Percentiles rank a stretch among this genome's conserved stretches.
Evolutionary conservation across 1,140 invertebrate species (phyloP).

Genomic region (Homalodisca vitripennis): DNA sequence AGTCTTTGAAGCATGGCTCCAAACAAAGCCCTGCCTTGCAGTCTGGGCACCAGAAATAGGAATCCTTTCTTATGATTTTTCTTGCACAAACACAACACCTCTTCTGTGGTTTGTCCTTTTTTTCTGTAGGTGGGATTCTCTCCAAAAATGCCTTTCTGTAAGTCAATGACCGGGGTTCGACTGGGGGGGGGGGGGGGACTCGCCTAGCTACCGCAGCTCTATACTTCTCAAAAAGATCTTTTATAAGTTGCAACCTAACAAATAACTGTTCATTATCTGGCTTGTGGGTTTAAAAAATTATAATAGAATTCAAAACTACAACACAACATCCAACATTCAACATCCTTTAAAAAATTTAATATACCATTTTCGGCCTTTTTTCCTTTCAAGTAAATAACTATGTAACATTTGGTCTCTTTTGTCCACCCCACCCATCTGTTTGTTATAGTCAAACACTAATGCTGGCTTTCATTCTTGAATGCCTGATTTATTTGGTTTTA

Average conservation of each 20-base stretch:
- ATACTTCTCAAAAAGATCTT: neutral
- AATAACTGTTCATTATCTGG: neutral
- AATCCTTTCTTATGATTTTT: neutral
- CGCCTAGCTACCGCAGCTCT: neutral
- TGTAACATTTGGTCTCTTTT: constrained; percentile 27
- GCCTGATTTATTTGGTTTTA: no score
- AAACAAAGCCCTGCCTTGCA: constrained; percentile 1
- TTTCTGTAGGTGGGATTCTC: constrained; percentile 9
- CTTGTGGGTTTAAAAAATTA: neutral
- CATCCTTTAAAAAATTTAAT: constrained; percentile 15
- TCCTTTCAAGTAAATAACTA: constrained; percentile 10
- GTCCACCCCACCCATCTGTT: no score
- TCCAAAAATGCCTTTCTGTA: constrained; percentile 16
- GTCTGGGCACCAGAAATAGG: neutral
- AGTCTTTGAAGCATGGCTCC: constrained; percentile 4
- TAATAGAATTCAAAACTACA: neutral
- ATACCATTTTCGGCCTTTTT: constrained; percentile 2
- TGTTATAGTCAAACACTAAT: constrained; percentile 29
- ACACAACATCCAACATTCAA: no score
- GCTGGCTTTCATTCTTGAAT: constrained; percentile 5
- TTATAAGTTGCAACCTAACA: neutral
- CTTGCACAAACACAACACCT: constrained; percentile 4
- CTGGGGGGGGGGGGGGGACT: neutral
- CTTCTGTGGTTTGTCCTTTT: constrained; percentile 2
- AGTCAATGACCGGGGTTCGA: neutral